phyloP scores from a whole-genome alignment of 1,140 invertebrate genomes.

The Drosophila murphyi region DNA sequence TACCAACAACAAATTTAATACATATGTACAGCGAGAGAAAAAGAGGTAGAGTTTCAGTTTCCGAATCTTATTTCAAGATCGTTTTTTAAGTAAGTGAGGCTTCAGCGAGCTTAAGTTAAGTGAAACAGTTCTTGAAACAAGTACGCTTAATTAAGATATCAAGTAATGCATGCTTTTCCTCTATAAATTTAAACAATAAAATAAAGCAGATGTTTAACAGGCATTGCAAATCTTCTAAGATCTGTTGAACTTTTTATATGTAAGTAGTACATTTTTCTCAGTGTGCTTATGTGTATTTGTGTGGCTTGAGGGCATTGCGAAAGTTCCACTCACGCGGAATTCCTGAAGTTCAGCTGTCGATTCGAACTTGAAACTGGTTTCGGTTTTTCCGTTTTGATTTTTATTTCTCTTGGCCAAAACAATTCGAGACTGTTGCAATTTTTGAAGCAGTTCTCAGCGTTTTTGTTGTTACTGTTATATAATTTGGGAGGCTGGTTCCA shows the following conservation, averaged over 20 bases:
- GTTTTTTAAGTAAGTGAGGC: no score
- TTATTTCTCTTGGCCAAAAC: constrained; percentile 13
- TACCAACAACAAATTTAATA: no score
- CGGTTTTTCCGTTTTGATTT: constrained; percentile 21
- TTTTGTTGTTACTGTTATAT: constrained; percentile 18
- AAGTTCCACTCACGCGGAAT: constrained; percentile 55
- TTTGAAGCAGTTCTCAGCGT: constrained; percentile 7
- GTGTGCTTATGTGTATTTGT: constrained; percentile 39
- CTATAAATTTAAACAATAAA: no score
- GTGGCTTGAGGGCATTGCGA: constrained; percentile 55
- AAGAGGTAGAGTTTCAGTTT: no score
- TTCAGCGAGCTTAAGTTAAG: no score
- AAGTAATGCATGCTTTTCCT: no score
- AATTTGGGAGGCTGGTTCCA: constrained; percentile 13
- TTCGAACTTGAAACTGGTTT: constrained; percentile 57
- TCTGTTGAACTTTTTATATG: not conserved
- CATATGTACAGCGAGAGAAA: no score
- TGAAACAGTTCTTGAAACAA: no score
- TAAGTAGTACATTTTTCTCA: constrained; percentile 26
- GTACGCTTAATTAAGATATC: no score
- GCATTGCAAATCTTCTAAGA: no score
- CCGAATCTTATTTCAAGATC: no score
- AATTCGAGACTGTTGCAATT: not conserved
- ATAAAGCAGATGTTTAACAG: no score
- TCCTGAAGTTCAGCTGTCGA: constrained; percentile 55